Evolutionary conservation across 2,888 invertebrate genomes (phyloP).

Genomic region (Bimastos eiseni): DNA sequence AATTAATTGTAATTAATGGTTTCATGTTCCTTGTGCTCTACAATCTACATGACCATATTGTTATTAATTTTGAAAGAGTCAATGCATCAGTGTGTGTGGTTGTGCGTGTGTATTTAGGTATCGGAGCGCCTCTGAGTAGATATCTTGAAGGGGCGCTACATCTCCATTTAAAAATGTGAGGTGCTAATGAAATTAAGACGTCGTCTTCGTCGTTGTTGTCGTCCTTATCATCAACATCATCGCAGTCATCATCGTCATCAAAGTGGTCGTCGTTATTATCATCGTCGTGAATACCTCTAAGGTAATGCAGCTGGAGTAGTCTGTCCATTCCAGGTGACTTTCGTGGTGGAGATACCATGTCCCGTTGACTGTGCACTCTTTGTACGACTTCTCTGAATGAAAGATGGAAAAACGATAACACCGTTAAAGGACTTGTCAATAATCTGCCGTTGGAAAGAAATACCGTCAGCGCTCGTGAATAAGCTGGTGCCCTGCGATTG

Average conservation of each 20-base stretch:
- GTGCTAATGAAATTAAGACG: background rate
- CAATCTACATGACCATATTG: no score
- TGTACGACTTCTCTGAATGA: constrained; percentile 48
- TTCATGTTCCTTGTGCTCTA: no score
- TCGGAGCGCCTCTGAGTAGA: no score
- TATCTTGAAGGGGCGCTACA: no score
- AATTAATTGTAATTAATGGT: no score
- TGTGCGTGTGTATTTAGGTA: no score
- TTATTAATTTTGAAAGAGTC: no score
- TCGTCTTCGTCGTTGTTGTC: background rate
- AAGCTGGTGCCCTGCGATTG: no score
- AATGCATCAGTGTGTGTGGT: no score
- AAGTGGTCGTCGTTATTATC: background rate
- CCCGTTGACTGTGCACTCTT: constrained; percentile 48
- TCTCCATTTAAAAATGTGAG: background rate
- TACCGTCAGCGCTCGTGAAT: no score
- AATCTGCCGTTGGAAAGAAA: no score
- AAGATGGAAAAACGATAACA: background rate
- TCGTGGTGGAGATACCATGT: constrained; percentile 46
- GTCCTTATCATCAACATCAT: background rate
- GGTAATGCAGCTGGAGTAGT: constrained; percentile 52
- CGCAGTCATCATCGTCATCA: background rate
- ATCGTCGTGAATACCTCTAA: background rate
- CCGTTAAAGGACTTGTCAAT: no score
- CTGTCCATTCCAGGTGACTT: constrained; percentile 54